phyloP scores from a whole-genome alignment of 2,888 invertebrate species.

The Alsophila aescularia region DNA sequence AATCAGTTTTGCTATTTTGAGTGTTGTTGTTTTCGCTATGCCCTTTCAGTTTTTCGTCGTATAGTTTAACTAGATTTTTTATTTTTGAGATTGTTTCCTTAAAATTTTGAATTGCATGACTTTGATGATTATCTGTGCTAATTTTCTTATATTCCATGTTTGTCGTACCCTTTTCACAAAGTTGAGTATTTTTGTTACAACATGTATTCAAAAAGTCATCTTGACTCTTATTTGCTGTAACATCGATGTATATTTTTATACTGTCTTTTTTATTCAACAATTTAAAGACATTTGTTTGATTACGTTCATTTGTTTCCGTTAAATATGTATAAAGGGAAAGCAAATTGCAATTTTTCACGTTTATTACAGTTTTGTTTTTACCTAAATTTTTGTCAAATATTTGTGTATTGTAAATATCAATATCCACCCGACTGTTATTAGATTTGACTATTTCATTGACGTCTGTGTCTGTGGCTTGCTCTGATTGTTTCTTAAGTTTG shows the following conservation, averaged over 20 bases:
- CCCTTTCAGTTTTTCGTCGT: conserved; percentile 41
- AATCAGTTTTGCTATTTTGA: conserved; percentile 13
- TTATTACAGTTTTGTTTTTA: neutral
- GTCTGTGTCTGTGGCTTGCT: conserved; percentile 39
- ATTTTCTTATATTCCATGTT: neutral
- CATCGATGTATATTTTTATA: conserved; percentile 66
- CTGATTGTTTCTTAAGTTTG: conserved; percentile 15
- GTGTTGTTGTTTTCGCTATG: conserved; percentile 3
- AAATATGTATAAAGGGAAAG: conserved; percentile 63
- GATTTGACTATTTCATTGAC: conserved; percentile 47
- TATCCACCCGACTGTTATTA: conserved; percentile 53
- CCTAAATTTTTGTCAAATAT: conserved; percentile 35
- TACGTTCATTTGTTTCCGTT: conserved; percentile 50
- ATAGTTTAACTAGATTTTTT: conserved; percentile 51
- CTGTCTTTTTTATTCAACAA: conserved; percentile 53
- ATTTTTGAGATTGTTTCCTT: conserved; percentile 54
- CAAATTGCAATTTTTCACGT: conserved; percentile 54
- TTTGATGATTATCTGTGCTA: neutral
- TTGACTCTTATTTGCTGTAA: conserved; percentile 45
- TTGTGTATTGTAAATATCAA: conserved; percentile 63
- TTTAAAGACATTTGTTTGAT: conserved; percentile 60
- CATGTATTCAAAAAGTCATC: conserved; percentile 54
- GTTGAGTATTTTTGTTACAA: conserved; percentile 43
- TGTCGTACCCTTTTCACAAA: conserved; percentile 36
- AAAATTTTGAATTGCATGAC: conserved; percentile 30